Percentiles rank a stretch among this genome's conserved stretches.
phyloP scores from a whole-genome alignment of 1,140 invertebrate genomes.

The Nasonia giraulti region DNA sequence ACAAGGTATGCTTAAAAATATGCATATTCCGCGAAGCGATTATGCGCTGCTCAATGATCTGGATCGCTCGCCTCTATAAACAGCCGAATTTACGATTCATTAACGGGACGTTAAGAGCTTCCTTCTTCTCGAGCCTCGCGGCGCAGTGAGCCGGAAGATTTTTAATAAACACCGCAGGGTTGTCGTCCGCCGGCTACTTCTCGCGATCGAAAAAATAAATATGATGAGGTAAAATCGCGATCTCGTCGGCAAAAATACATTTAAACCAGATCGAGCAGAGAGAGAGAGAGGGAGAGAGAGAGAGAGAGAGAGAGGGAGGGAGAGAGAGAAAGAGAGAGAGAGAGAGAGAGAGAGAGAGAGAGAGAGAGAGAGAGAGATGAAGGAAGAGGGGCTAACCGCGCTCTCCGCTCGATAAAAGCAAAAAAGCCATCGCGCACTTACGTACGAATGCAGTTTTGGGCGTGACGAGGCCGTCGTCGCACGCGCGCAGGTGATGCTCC shows the following conservation, averaged over 20 bases:
- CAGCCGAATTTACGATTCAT: neutral
- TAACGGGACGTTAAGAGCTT: neutral
- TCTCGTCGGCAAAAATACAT: neutral
- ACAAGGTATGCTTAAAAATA: neutral
- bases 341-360: too few relatives aligned
- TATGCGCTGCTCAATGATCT: neutral
- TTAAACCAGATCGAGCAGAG: neutral
- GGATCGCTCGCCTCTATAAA: neutral
- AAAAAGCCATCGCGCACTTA: neutral
- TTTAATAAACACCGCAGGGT: too few relatives aligned
- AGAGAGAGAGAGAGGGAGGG: too few relatives aligned
- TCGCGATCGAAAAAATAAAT: neutral
- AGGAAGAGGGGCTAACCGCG: neutral
- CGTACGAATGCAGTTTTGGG: slow-evolving; percentile 8
- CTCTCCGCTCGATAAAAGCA: neutral
- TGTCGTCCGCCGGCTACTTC: neutral
- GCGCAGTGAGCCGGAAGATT: too few relatives aligned
- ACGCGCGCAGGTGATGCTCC: slow-evolving; percentile 61
- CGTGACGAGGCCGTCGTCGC: slow-evolving; percentile 47
- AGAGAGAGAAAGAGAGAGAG: too few relatives aligned
- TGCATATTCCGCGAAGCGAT: neutral
- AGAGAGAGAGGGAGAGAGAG: too few relatives aligned
- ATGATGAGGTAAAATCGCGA: neutral
- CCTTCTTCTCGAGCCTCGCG: too few relatives aligned
- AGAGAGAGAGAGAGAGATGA: too few relatives aligned